Conservation (phyloP, 2,888 invertebrate species). For the Drosophila meridiana region DNA sequence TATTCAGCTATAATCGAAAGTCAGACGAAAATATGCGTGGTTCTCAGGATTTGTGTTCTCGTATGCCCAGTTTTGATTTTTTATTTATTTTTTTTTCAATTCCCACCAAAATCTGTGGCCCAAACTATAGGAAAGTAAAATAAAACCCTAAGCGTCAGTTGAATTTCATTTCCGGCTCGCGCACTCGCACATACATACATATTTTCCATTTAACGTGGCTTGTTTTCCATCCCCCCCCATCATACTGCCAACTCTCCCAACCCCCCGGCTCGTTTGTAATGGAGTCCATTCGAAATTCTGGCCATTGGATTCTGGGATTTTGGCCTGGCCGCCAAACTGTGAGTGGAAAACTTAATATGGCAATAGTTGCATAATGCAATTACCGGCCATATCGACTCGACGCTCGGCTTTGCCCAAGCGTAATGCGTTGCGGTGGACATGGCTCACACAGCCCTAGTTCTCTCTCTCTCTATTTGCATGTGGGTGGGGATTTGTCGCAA, state of each 20-base stretch:
- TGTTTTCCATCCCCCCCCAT: not conserved
- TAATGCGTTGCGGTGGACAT: conserved; percentile 43
- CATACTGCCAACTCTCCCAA: too few species aligned
- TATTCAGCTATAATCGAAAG: conserved; percentile 27
- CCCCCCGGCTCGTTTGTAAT: not conserved
- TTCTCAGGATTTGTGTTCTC: not conserved
- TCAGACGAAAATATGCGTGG: not conserved
- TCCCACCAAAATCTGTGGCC: conserved; percentile 69
- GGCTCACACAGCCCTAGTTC: conserved; percentile 11
- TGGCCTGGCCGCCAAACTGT: conserved; percentile 43
- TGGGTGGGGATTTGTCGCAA: conserved; percentile 4
- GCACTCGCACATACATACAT: conserved; percentile 5
- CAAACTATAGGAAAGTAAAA: conserved; percentile 22
- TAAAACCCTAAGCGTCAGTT: conserved; percentile 40
- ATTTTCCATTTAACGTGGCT: conserved; percentile 45
- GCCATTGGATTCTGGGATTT: conserved; percentile 16
- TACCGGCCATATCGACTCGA: conserved; percentile 64
- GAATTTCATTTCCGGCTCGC: conserved; percentile 75
- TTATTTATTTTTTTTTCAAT: not conserved
- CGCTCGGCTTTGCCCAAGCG: conserved; percentile 49
- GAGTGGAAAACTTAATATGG: conserved; percentile 76
- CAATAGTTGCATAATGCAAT: conserved; percentile 81
- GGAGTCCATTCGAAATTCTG: conserved; percentile 28
- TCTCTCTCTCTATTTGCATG: not conserved
- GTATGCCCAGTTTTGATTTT: not conserved